Evolutionary conservation across 2,113 vertebrate species (phyloP).

Genomic region (Calidris pygmaea): DNA sequence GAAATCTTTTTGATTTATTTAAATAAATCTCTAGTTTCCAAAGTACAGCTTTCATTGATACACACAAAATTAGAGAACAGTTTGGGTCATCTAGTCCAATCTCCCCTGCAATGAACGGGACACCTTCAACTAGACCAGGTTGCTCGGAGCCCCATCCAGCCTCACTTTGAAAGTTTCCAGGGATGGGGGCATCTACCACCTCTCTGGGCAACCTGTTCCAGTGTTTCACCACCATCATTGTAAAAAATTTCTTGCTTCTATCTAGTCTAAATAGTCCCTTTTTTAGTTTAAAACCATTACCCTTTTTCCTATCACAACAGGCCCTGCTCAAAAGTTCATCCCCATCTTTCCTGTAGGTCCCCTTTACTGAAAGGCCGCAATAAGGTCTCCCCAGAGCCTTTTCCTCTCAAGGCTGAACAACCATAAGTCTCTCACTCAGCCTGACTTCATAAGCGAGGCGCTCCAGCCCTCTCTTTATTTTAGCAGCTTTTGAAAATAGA

Average conservation of each 20-base stretch:
- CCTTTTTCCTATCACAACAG: neutral
- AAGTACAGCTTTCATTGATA: neutral
- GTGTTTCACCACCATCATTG: neutral
- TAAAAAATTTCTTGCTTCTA: neutral
- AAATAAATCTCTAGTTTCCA: neutral
- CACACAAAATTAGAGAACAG: neutral
- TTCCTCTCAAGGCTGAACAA: neutral
- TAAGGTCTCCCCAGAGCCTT: neutral
- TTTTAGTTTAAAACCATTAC: neutral
- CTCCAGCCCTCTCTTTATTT: neutral
- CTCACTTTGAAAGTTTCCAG: neutral
- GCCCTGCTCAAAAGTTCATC: neutral
- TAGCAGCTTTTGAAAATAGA: neutral
- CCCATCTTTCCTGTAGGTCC: neutral
- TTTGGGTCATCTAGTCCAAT: neutral
- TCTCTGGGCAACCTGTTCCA: neutral
- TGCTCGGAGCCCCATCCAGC: neutral
- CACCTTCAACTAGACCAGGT: neutral
- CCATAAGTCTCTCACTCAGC: neutral
- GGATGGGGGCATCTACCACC: neutral
- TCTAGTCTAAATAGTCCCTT: neutral
- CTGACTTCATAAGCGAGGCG: neutral
- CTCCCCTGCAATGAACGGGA: neutral
- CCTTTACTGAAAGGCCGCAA: neutral
- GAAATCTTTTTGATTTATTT: neutral